A percentile compares a stretch with the other conserved stretches of the same genome.
phyloP scores from a whole-genome alignment of 2,113 vertebrate species.

The Suncus etruscus region DNA sequence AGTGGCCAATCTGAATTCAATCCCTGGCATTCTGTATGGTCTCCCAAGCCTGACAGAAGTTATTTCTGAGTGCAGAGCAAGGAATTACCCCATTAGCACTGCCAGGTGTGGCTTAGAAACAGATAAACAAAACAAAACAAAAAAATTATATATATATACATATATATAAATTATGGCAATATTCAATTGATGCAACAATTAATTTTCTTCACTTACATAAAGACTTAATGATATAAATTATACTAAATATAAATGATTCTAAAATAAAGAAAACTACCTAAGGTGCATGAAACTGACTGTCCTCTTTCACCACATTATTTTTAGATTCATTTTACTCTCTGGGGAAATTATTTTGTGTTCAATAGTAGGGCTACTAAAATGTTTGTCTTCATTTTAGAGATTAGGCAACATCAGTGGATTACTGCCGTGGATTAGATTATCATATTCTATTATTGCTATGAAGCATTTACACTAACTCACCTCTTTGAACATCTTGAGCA shows the following conservation, averaged over 20 bases:
- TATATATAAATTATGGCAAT: neutral
- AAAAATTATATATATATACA: too few species aligned
- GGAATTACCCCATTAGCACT: too few species aligned
- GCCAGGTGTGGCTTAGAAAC: too few species aligned
- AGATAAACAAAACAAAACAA: too few species aligned
- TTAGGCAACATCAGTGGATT: neutral
- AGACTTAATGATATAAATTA: too few species aligned
- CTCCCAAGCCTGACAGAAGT: too few species aligned
- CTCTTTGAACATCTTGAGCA: neutral
- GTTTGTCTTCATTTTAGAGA: neutral
- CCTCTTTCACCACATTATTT: neutral
- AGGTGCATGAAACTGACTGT: neutral
- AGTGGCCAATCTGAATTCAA: too few species aligned
- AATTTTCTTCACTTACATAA: neutral
- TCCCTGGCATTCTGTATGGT: too few species aligned
- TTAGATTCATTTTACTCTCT: neutral
- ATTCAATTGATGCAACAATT: slow-evolving; percentile 3
- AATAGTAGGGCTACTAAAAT: neutral
- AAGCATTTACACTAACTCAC: neutral
- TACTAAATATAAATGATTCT: neutral
- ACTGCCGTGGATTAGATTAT: too few species aligned
- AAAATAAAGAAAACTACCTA: neutral
- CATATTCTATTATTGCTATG: neutral
- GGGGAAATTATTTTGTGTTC: slow-evolving; percentile 2
- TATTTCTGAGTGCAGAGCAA: too few species aligned